Evolutionary conservation across 2,797 vertebrate genomes (phyloP), one percentile per base, ranked within the genome.

Genomic region (Garrulus glandarius): DNA sequence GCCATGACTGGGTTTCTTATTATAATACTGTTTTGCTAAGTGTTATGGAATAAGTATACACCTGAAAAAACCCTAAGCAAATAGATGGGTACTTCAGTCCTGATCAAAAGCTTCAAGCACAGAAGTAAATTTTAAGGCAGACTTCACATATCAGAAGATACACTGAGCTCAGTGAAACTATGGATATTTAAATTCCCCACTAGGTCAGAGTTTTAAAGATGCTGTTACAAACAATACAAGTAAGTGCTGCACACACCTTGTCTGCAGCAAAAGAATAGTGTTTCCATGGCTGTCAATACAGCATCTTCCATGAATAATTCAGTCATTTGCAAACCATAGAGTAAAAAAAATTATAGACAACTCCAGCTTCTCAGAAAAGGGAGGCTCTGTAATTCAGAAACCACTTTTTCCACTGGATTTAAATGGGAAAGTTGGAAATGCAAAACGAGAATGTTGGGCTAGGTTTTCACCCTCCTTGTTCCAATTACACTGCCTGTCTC

Each of bases 381-480:
- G 44, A 83, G 39, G 46, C 23, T 94, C 90, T 92, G 56, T 87
- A 96, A 95, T 92, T 81, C 80, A 89, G 77, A 96, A 96, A 93
- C 83, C 74, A 80, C 85, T 90, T 95, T 96, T 95, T 94, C 93
- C 85, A 93, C 13, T 56, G 41, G 87, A 93, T 93, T 95, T 93
- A 93, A 96, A 94, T 74, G 69, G 72, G 76, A 92, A 90, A 93
- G 70, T n/a, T 96, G 44, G 55, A 92, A 94, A 84, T 47, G 43
- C 83, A 88, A 95, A 94, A 90, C 72, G 68, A 93, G 92, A 89
- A 86, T 27, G 63, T 55, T 95, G 84, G 69, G 91, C 65, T 94
- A 92, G 34, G 80, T 79, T 96, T 95, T 96, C 87, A 82, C 80
- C 15, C 85, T 95, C 70, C 85, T 94, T 94, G 74, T 94, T 96